Conservation (phyloP, 2,888 invertebrate species). For the Eristalis intricaria region DNA sequence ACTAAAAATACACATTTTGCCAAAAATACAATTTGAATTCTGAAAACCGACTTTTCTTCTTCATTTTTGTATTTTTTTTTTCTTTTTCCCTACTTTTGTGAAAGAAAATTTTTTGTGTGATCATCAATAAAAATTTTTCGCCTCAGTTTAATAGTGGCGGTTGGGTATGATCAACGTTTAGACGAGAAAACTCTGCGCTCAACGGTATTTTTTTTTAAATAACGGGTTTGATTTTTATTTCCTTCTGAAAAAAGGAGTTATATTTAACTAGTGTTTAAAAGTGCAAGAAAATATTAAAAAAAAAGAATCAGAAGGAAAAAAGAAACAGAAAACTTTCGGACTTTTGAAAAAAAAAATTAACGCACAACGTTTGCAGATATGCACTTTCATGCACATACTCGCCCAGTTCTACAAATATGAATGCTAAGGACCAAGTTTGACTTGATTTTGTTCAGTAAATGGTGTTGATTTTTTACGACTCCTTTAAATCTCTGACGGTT, state of each 20-base stretch:
- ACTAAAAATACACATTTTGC: constrained; percentile 74
- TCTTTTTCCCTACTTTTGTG: too few species aligned
- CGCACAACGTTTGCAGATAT: not conserved
- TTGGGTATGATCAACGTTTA: constrained; percentile 37
- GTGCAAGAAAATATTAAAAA: not conserved
- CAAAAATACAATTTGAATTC: constrained; percentile 73
- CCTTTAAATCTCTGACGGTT: not conserved
- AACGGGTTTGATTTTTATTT: too few species aligned
- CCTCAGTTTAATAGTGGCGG: constrained; percentile 60
- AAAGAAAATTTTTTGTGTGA: constrained; percentile 54
- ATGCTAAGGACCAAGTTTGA: not conserved
- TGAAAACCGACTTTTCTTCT: constrained; percentile 15
- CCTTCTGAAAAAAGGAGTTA: not conserved
- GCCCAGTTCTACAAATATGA: not conserved
- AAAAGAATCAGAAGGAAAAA: not conserved
- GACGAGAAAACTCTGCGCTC: not conserved
- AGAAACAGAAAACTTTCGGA: not conserved
- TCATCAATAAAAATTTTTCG: constrained; percentile 55
- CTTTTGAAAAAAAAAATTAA: not conserved
- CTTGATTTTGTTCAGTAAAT: not conserved
- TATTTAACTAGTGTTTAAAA: not conserved
- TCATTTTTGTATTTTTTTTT: not conserved
- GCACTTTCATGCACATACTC: not conserved
- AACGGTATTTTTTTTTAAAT: not conserved
- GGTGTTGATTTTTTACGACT: too few species aligned